phyloP scores from a whole-genome alignment of 2,888 invertebrate genomes.

The Amphipoea oculea region DNA sequence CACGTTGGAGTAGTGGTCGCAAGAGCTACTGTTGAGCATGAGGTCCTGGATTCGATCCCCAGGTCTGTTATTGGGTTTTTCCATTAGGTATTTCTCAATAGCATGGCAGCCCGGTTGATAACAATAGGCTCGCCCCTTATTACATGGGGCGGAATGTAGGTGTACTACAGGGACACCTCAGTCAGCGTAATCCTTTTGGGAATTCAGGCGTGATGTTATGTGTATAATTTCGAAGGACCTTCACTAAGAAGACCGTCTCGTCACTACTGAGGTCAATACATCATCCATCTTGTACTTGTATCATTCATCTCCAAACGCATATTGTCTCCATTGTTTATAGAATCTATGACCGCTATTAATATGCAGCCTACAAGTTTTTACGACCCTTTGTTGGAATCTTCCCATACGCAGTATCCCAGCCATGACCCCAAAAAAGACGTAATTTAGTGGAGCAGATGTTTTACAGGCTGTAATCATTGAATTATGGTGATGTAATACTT shows the following conservation, averaged over 20 bases:
- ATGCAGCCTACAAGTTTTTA: constrained; percentile 48
- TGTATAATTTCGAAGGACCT: not conserved
- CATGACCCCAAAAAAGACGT: constrained; percentile 67
- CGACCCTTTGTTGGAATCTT: constrained; percentile 62
- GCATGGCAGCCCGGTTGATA: too few species aligned
- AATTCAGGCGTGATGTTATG: too few species aligned
- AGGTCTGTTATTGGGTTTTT: too few species aligned
- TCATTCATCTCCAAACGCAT: constrained; percentile 18
- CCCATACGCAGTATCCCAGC: constrained; percentile 58
- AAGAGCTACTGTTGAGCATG: too few species aligned
- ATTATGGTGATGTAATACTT: constrained; percentile 59
- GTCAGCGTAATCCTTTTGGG: too few species aligned
- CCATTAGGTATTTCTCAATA: too few species aligned
- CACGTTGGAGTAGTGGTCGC: too few species aligned
- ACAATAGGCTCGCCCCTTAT: too few species aligned
- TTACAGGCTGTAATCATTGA: constrained; percentile 50
- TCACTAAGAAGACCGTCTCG: not conserved
- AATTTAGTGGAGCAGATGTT: constrained; percentile 61
- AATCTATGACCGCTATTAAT: constrained; percentile 34
- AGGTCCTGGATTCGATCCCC: too few species aligned
- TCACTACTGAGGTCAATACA: not conserved
- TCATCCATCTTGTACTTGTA: constrained; percentile 13
- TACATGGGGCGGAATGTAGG: too few species aligned
- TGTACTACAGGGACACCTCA: too few species aligned
- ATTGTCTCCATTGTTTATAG: constrained; percentile 24